Evolutionary conservation across 2,797 vertebrate genomes (phyloP).

Genomic region (Streptopelia turtur): DNA sequence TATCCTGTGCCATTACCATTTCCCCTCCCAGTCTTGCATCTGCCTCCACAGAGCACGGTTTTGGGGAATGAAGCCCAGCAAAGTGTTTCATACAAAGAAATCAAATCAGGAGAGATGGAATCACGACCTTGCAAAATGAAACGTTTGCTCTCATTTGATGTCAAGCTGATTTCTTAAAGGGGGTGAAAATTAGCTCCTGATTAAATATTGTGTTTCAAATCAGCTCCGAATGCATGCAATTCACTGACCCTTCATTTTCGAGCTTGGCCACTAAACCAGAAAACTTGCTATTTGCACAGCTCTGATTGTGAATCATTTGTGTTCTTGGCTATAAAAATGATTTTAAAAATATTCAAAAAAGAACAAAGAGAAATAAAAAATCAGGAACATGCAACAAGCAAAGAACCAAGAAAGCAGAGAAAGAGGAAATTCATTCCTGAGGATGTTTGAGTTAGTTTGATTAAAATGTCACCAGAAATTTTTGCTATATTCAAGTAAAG

Average conservation of each 20-base stretch:
- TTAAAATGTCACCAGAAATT: not conserved
- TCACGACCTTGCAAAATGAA: not conserved
- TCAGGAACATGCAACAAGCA: not conserved
- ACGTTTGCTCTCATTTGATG: rapidly evolving
- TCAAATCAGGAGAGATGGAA: not conserved
- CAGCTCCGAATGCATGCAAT: not conserved
- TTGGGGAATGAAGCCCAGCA: not conserved
- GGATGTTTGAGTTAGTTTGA: not conserved
- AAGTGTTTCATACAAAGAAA: not conserved
- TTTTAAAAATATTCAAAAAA: not conserved
- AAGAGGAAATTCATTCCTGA: not conserved
- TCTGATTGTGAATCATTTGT: not conserved
- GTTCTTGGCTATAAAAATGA: not conserved
- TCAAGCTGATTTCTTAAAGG: not conserved
- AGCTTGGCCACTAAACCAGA: not conserved
- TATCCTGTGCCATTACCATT: not conserved
- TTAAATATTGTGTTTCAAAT: not conserved
- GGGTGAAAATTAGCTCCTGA: not conserved
- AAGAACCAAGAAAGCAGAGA: not conserved
- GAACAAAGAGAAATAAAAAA: not conserved
- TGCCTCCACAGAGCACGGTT: rapidly evolving
- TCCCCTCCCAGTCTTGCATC: not conserved
- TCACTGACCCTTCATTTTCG: not conserved
- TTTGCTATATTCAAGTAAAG: not conserved
- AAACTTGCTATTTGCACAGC: not conserved